Base-by-base conservation (phyloP, 2,888 invertebrate species). In the Orchesella flavescens region DNA sequence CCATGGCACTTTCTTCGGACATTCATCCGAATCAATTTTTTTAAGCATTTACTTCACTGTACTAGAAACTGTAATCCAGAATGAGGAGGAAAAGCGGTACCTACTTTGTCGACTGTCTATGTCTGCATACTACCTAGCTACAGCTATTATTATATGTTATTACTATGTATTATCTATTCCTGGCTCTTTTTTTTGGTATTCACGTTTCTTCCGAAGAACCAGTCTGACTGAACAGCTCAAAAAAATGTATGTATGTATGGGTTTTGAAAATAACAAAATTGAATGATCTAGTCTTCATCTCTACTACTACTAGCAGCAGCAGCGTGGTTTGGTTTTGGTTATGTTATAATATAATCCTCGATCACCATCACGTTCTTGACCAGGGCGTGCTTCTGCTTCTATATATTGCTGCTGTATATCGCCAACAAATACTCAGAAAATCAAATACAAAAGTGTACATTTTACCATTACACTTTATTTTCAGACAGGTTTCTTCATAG, bases 401-500 rank as follows among this genome's bases (percentile, higher is more conserved):
- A n/a, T n/a, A 34, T 7, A 34, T 7, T 68, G 44, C 15, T 65
- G 17, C 17, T 24, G 43, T 43, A 69, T 61, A 69, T 61, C 34
- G 34, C 34, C 23, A 61, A 69, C 59, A 69, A 77, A 59, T 59
- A 19, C 43, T 74, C 23, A 63, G 63, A 74, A 21, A 23, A 10
- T 43, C 43, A 7, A 15, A 73, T 34, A 53, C 59, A 59, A 10
- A 66, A 34, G 66, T 66, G n/a, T 17, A n/a, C n/a, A 65, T 65
- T 65, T 34, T 34, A 65, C 34, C 23, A 34, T 13, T 53, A 53
- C 53, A 53, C 53, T 53, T 53, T 23, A n/a, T 61, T 61, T 59
- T 77, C 68, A 24, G 61, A 69, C 77, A 77, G 77, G 77, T 77
- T 77, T 66, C 19, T 76, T 66, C 43, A 63, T 19, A 66, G 23